Conservation (phyloP, 2,888 invertebrate species). For the Orthosia gracilis region DNA sequence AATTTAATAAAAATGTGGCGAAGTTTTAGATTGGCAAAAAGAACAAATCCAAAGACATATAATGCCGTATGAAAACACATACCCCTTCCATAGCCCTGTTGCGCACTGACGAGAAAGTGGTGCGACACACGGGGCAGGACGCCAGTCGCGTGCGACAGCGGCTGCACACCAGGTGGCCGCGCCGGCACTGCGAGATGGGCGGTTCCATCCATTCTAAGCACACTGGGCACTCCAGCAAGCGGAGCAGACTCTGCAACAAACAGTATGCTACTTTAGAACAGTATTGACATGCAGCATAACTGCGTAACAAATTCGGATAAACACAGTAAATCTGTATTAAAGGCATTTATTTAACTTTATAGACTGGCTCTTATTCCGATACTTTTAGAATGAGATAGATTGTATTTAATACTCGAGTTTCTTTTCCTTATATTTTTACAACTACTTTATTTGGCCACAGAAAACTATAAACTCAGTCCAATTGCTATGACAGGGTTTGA, state of each 20-base stretch:
- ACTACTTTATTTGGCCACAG: too few species aligned
- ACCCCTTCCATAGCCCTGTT: slow-evolving; percentile 91
- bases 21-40: too few species aligned
- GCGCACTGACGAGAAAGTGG: slow-evolving; percentile 87
- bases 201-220: slow-evolving; percentile 92
- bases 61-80: slow-evolving; percentile 38
- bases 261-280: background rate
- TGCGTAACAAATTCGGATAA: background rate
- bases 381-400: too few species aligned
- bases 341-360: too few species aligned
- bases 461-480: too few species aligned
- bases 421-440: too few species aligned
- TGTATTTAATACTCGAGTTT: too few species aligned
- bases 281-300: background rate
- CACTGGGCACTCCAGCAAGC: slow-evolving; percentile 92
- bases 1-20: too few species aligned
- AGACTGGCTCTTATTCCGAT: too few species aligned
- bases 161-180: slow-evolving; percentile 92
- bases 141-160: slow-evolving; percentile 90
- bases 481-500: too few species aligned
- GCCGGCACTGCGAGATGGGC: slow-evolving; percentile 92
- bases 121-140: slow-evolving; percentile 92
- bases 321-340: too few species aligned
- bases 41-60: too few species aligned
- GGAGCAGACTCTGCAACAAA: slow-evolving; percentile 79